Percentiles rank a stretch among this genome's conserved stretches.
Conservation (phyloP, 2,888 invertebrate genomes). For the Eurytoma californica region DNA sequence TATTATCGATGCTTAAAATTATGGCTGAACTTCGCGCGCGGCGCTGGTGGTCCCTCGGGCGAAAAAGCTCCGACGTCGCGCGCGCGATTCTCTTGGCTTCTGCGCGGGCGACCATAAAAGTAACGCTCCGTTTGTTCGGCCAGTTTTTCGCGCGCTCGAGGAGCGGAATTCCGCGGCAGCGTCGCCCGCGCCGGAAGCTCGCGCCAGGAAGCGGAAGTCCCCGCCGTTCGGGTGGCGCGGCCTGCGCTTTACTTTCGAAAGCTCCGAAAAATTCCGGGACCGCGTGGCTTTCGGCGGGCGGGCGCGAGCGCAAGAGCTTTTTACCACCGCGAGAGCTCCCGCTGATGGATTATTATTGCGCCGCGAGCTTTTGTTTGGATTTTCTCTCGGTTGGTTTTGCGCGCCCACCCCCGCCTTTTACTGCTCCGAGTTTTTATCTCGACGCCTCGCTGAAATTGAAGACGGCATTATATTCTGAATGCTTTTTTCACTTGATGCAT, state of each 20-base stretch:
- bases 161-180: slow-evolving; percentile 50
- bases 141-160: slow-evolving; percentile 18
- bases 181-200: background rate
- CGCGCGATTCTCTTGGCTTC: slow-evolving; percentile 30
- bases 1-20: slow-evolving; percentile 28
- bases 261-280: slow-evolving; percentile 12
- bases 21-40: slow-evolving; percentile 32
- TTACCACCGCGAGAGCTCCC: background rate
- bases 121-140: slow-evolving; percentile 55
- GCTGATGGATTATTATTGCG: slow-evolving; percentile 50
- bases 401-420: too few species aligned
- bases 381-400: background rate
- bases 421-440: too few species aligned
- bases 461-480: too few species aligned
- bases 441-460: too few species aligned
- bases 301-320: slow-evolving; percentile 4
- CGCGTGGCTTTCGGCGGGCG: background rate
- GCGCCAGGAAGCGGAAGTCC: slow-evolving; percentile 42
- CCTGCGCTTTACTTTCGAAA: slow-evolving; percentile 4
- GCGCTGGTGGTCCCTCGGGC: background rate
- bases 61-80: slow-evolving; percentile 5
- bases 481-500: too few species aligned
- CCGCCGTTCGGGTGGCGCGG: slow-evolving; percentile 13
- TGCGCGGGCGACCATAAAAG: slow-evolving; percentile 60
- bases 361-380: slow-evolving; percentile 37